phyloP scores from a whole-genome alignment of 2,797 vertebrate genomes.

The Rhinatrema bivittatum region DNA sequence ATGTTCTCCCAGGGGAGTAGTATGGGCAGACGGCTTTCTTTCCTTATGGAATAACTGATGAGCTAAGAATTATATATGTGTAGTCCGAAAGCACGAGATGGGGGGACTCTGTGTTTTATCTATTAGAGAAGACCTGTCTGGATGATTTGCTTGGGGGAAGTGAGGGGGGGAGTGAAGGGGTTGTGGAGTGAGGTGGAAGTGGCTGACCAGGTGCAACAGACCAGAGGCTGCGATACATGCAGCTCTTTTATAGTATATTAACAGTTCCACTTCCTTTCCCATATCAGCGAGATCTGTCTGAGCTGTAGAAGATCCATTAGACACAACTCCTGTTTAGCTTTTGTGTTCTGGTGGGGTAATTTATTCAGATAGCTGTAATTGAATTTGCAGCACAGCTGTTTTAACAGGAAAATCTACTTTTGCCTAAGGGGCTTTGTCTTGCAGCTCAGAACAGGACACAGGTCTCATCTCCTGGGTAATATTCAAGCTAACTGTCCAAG shows the following conservation, averaged over 20 bases:
- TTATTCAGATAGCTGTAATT: slow-evolving; percentile 49
- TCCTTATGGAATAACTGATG: no score
- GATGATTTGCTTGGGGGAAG: slow-evolving; percentile 9
- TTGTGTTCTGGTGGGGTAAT: slow-evolving; percentile 40
- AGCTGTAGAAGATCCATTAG: slow-evolving; percentile 44
- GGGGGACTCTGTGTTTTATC: no score
- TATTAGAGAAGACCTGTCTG: no score
- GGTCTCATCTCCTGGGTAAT: slow-evolving; percentile 30
- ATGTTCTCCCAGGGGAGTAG: no score
- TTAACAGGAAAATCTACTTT: slow-evolving; percentile 36
- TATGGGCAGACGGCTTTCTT: no score
- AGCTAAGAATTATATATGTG: no score
- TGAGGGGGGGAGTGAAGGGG: no score
- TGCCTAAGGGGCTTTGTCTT: slow-evolving; percentile 41
- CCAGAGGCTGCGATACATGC: slow-evolving; percentile 15
- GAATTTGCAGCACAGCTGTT: slow-evolving; percentile 44
- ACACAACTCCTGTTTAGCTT: slow-evolving; percentile 37
- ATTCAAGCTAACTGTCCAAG: slow-evolving; percentile 34
- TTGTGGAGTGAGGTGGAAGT: neutral
- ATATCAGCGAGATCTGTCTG: slow-evolving; percentile 16
- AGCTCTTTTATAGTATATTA: slow-evolving; percentile 23
- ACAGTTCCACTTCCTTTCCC: slow-evolving; percentile 37
- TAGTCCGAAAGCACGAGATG: no score
- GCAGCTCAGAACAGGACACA: slow-evolving; percentile 28
- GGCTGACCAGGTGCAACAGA: rapidly evolving